Base-by-base conservation (phyloP, 2,888 invertebrate species). In the Volucella inanis region DNA sequence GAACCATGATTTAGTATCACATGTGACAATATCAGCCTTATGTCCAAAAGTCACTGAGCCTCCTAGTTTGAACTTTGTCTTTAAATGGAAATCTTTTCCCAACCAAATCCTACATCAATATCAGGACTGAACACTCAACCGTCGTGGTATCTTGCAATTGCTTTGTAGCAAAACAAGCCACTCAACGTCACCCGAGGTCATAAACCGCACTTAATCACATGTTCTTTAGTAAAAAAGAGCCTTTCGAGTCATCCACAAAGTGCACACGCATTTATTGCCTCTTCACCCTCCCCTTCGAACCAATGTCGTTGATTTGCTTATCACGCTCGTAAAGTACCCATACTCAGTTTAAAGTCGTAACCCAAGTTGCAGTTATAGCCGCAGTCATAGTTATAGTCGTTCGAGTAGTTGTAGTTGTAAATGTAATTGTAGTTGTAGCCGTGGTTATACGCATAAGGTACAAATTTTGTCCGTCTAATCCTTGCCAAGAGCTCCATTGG, bases 291-390 rank as follows among this genome's bases (percentile, higher is more conserved):
- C 49, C 22, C 9, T 57, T 80, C 77, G 62, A 22, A 70, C 41
- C 71, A 76, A 67, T 85, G 80, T 85, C 80, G 81, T 67, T 81
- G 85, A 77, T 85, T 81, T 85, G 85, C 85, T 85, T 85, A 85
- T 85, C 85, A 72, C 72, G 50, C 72, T 77, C 85, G 85, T 81
- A 77, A 81, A 65, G 68, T 77, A 1, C 22, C 22, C 22, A 22
- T 22, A 22, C 22, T 22, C 22, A 22, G 22, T 22, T 22, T 0
- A 22, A 22, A 22, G 22, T 22, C 22, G 18, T 18, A 18, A 18
- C 18, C 1, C 18, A 18, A 18, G 18, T 18, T 18, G 59, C 71
- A 59, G 59, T 57, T 71, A 59, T 59, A 71, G 22, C 22, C 22
- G 4, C 22, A 22, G 22, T 4, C 22, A 22, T 22, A 22, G 22